phyloP scores from a whole-genome alignment of 2,797 vertebrate genomes.

The Cyclopterus lumpus region DNA sequence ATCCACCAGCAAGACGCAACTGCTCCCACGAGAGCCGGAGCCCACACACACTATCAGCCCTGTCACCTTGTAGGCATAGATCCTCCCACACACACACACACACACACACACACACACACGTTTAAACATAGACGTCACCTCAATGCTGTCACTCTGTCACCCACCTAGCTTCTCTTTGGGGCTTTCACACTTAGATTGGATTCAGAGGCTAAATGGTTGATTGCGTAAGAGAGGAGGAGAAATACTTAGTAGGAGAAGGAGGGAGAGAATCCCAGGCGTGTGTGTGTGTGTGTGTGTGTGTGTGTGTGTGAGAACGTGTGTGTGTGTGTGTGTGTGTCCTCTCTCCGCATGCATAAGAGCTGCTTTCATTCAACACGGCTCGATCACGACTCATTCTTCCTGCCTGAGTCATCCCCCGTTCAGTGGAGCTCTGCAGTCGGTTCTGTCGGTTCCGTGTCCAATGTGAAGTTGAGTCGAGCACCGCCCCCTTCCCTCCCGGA shows the following conservation, averaged over 20 bases:
- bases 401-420: conserved; percentile 67
- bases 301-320: background rate
- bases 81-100: conserved; percentile 6
- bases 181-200: conserved; percentile 47
- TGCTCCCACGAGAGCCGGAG: conserved; percentile 34
- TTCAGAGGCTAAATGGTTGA: conserved; percentile 40
- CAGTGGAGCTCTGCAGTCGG: conserved; percentile 37
- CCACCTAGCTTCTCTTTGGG: conserved; percentile 12
- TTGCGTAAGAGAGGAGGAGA: conserved; percentile 57
- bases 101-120: background rate
- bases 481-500: background rate
- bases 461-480: conserved; percentile 20
- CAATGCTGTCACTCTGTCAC: conserved; percentile 38
- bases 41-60: conserved; percentile 64
- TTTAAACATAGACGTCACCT: conserved; percentile 24
- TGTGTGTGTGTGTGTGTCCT: conserved; percentile 5
- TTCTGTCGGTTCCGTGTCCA: conserved; percentile 37
- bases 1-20: conserved; percentile 51
- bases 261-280: conserved; percentile 32
- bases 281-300: conserved; percentile 7
- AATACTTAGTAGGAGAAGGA: conserved; percentile 13
- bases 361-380: conserved; percentile 58
- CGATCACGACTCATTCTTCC: conserved; percentile 70
- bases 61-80: conserved; percentile 51
- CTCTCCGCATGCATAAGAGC: conserved; percentile 57